Evolutionary conservation across 2,797 vertebrate genomes (phyloP).

Genomic region (Pagetopsis macropterus): DNA sequence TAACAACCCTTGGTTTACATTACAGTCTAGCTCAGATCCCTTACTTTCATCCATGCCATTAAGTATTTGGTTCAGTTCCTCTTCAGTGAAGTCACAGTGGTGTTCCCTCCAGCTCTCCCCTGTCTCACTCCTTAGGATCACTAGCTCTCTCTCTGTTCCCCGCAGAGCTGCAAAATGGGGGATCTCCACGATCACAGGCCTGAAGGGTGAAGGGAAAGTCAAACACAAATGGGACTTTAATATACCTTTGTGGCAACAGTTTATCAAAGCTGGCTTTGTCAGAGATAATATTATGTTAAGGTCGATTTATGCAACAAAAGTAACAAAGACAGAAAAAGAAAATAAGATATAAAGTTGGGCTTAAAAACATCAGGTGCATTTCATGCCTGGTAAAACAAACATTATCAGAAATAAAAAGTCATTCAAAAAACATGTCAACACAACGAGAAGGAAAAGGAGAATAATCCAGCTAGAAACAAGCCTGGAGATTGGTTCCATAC

Average conservation of each 20-base stretch:
- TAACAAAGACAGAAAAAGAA: constrained; percentile 7
- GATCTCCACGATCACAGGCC: constrained; percentile 98
- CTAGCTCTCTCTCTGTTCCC: constrained; percentile 93
- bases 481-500: not conserved
- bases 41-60: constrained; percentile 99
- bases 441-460: constrained; percentile 24
- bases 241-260: not conserved
- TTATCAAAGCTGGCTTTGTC: not conserved
- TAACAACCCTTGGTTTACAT: constrained; percentile 1
- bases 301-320: constrained; percentile 17
- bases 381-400: constrained; percentile 39
- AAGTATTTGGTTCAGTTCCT: constrained; percentile 95
- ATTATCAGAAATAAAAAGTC: constrained; percentile 13
- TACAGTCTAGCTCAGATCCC: constrained; percentile 21
- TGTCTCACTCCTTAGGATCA: constrained; percentile 95
- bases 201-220: constrained; percentile 64
- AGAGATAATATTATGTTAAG: constrained; percentile 2
- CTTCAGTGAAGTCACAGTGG: constrained; percentile 94
- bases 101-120: constrained; percentile 98
- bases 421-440: constrained; percentile 28
- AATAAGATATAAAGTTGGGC: not conserved
- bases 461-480: constrained; percentile 31
- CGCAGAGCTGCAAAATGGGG: constrained; percentile 96
- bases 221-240: constrained; percentile 7
- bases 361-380: constrained; percentile 9